Evolutionary conservation across 2,797 vertebrate genomes (phyloP).

Genomic region (Fistularia commersonii): DNA sequence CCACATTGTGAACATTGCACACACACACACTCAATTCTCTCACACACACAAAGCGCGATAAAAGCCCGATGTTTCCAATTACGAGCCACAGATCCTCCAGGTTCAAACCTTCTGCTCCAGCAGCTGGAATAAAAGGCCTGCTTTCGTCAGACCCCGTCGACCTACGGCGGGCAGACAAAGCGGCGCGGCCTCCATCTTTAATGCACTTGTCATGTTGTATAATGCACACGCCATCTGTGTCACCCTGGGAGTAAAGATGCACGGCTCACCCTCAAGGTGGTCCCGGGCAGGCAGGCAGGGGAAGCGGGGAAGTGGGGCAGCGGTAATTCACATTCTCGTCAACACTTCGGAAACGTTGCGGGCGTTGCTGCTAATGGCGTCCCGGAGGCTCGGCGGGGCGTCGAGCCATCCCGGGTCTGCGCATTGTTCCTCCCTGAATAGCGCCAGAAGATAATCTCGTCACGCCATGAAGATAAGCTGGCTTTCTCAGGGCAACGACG

Average conservation of each 20-base stretch:
- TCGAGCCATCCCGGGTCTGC: too few relatives aligned
- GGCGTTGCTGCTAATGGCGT: conserved; percentile 32
- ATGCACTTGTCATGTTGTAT: conserved; percentile 41
- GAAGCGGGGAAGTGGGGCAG: conserved; percentile 63
- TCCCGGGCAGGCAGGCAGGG: conserved; percentile 23
- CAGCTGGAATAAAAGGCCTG: conserved; percentile 23
- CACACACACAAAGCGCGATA: too few relatives aligned
- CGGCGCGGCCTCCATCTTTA: conserved; percentile 14
- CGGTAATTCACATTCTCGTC: conserved; percentile 56
- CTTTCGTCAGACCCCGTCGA: not conserved
- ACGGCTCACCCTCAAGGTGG: conserved; percentile 27
- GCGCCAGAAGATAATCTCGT: too few relatives aligned
- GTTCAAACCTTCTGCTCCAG: not conserved
- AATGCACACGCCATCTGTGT: conserved; percentile 45
- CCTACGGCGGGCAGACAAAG: conserved; percentile 2
- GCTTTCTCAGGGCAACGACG: too few relatives aligned
- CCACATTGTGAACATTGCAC: too few relatives aligned
- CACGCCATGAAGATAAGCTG: too few relatives aligned
- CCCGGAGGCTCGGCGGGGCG: conserved; percentile 20
- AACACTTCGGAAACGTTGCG: conserved; percentile 38
- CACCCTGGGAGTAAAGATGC: conserved; percentile 33
- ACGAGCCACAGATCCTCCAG: not conserved
- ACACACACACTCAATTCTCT: too few relatives aligned
- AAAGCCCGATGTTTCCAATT: not conserved
- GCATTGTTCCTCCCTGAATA: too few relatives aligned